Evolutionary conservation across 2,113 vertebrate species (phyloP), one percentile per base, ranked within the genome.

Genomic region (Charina bottae): DNA sequence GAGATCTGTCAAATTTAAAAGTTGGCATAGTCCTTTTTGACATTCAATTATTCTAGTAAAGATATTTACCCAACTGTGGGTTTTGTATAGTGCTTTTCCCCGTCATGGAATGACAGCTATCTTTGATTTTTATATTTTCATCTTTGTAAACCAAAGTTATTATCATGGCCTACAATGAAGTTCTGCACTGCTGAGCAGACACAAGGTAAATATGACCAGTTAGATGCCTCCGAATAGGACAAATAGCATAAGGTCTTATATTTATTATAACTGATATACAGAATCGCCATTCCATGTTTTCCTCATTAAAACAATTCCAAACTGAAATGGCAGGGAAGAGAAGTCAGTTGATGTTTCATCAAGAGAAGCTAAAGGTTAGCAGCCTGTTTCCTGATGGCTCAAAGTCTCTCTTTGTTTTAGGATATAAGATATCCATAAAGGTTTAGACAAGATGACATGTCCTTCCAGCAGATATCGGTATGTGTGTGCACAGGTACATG

Each of bases 271-370:
- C 33, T 37, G 7, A 10, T 78, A 6, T 42, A 21, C 72, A 37
- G 37, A 78, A 78, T 6, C 33, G 42, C 72, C 72, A 42, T 78
- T 78, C 17, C 33, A 78, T n/a, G 42, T 78, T 78, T 78, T 78
- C 17, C 17, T 42, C 33, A 42, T 78, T 78, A 19, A 78, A 78
- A 42, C 33, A 37, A 78, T 78, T 78, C 33, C 33, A 42, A 10
- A 42, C 7, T 78, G 17, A 78, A 19, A 78, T 78, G 7, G 17
- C 33, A 78, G 33, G 72, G 72, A 78, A 6, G 33, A 78, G 15
- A 78, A 78, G 54, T 37, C 54, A 87, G 55, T 87, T 87, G 85
- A 87, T 87, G n/a, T 87, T 87, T 58, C 55, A 58, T 87, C 55
- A 23, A 23, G 19, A 33, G 55, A 56, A 58, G 85, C 85, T 58